Evolutionary conservation across 2,113 vertebrate genomes (phyloP), one percentile per base, ranked within the genome.

Genomic region (Bos indicus): DNA sequence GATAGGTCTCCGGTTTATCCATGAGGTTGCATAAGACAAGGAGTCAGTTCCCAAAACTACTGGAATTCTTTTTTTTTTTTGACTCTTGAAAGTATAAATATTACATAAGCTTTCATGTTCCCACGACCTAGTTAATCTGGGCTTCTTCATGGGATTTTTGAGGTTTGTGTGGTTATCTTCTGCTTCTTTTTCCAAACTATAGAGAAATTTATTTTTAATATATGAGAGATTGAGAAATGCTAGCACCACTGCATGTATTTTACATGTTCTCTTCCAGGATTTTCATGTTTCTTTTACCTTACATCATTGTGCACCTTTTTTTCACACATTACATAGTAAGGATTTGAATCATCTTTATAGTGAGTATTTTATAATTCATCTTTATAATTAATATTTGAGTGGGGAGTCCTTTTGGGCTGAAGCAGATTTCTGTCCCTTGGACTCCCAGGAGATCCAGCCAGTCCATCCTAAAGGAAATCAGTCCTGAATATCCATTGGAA

Each of bases 11-110:
- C 23, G 5, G 1, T 30, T 77, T 6, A 64, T 26, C 21, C 9
- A 0, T 1, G 40, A 43, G 43, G 33, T 2, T 9, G 40, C 6
- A 1, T 28, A 36, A 62, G 17, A 10, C 17, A 9, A 62, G 10
- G 51, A 43, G 9, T 52, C 56, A 8, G 51, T 0, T 28, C 52
- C 28, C 16, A 7, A n/a, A 5, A 15, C 40, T 3, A 4, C 1
- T 15, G 1, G 16, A 19, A 46, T 15, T 67, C 8, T 26, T 52
- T 43, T 77, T 19, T 56, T 71, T 52, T 28, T 15, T 7, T 57
- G 91, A 48, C 30, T 43, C 46, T 91, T 52, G 59, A 74, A 62
- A 43, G 30, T n/a, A 9, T 54, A 21, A 33, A 60, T 30, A 0
- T 52, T n/a, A 51, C 19, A 1, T 10, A 25, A 25, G 8, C 12